A percentile compares a stretch with the other conserved stretches of the same genome.
phyloP scores from a whole-genome alignment of 2,113 vertebrate species.

The Hyperoodon ampullatus region DNA sequence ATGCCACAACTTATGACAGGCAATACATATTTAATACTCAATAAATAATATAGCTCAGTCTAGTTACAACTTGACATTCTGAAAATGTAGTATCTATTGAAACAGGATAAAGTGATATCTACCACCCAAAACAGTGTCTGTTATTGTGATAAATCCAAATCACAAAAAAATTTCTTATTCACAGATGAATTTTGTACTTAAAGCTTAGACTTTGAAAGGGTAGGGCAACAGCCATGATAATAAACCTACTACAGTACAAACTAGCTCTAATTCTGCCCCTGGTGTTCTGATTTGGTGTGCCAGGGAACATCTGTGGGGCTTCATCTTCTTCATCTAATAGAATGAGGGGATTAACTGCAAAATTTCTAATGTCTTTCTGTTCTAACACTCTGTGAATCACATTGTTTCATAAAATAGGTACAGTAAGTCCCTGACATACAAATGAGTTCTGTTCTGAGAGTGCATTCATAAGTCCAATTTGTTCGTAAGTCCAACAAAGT shows the following conservation, averaged over 20 bases:
- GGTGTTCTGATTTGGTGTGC: background rate
- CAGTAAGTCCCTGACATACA: too few relatives aligned
- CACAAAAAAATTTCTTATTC: slow-evolving; percentile 33
- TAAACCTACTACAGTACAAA: background rate
- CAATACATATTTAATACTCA: slow-evolving; percentile 60
- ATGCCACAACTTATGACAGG: background rate
- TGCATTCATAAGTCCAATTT: too few relatives aligned
- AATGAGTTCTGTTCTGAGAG: too few relatives aligned
- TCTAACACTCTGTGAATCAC: background rate
- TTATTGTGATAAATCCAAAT: slow-evolving; percentile 71
- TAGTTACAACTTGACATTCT: slow-evolving; percentile 64
- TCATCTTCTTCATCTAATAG: background rate
- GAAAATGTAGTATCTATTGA: slow-evolving; percentile 67
- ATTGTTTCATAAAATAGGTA: slow-evolving; percentile 57
- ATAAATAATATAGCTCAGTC: slow-evolving; percentile 67
- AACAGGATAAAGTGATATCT: slow-evolving; percentile 41
- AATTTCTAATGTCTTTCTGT: background rate
- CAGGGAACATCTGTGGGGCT: accelerated
- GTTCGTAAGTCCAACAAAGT: too few relatives aligned
- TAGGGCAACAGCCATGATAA: background rate
- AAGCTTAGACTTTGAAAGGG: background rate
- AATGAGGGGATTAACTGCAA: background rate
- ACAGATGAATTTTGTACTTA: slow-evolving; percentile 57
- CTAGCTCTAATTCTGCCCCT: background rate
- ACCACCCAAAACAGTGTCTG: slow-evolving; percentile 17